Evolutionary conservation across 2,888 invertebrate genomes (phyloP), one percentile per base, ranked within the genome.

Genomic region (Mesopsocus fuscifrons): DNA sequence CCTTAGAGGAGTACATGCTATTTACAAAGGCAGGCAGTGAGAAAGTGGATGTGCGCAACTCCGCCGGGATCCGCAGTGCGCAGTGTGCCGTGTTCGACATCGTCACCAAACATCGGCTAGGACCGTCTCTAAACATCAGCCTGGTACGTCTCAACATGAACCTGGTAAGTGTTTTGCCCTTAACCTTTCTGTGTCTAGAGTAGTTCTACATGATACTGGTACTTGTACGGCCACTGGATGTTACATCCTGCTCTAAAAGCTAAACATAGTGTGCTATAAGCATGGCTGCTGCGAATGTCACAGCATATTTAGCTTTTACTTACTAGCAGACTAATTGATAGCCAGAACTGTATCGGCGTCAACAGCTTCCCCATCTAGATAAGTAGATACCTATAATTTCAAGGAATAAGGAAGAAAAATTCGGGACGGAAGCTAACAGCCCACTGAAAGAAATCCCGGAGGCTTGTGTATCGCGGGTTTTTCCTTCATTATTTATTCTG

Each of bases 1-100:
- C 89, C 1, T 60, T 89, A 40, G 87, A 88, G 59, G 88, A 88
- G 55, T 88, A 88, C 59, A 87, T 88, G 85, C 62, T 85, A n/a
- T 87, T 84, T 58, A 84, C 83, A 3, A 80, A 82, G 52, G 76
- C 77, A 11, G 82, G 79, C 43, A 75, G 81, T 17, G 82, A 85
- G 57, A 81, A 81, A 50, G 82, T 88, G 17, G 77, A 83, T 45
- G 85, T 83, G n/a, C 80, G 83, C 9, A 84, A 83, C 57, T 77
- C 84, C 1, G 80, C 80, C 52, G 88, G 88, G 1, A 80, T 88
- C 1, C 67, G 85, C 45, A 83, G 83, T 55, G 84, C 84, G 1
- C 83, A 84, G 53, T 88, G 88, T 59, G 82, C 83, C 5, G 71
- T 80, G 2, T 87, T 88, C 55, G 81, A 68, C 55, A 64, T 69